Evolutionary conservation across 2,113 vertebrate genomes (phyloP).

Genomic region (Oreochromis aureus): DNA sequence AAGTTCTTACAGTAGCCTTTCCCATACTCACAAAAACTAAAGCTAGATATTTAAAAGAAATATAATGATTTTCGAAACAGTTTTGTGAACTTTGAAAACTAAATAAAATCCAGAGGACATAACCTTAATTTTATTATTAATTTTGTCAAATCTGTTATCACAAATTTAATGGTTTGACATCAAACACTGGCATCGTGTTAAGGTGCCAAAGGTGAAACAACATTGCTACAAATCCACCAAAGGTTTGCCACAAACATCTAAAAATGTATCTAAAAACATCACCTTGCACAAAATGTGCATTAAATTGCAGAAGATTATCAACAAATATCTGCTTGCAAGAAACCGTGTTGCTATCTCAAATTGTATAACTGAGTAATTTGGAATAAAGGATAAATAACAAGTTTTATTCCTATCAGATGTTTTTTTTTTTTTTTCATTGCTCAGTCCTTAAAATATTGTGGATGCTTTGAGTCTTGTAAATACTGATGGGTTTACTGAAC

Average conservation of each 20-base stretch:
- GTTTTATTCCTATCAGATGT: background rate
- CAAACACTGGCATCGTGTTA: background rate
- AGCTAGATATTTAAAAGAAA: background rate
- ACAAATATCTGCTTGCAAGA: background rate
- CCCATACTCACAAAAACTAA: background rate
- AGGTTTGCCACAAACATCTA: background rate
- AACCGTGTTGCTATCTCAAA: background rate
- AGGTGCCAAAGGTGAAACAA: background rate
- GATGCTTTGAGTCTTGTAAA: background rate
- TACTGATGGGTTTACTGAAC: background rate
- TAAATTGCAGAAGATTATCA: background rate
- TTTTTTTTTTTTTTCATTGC: background rate
- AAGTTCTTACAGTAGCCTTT: background rate
- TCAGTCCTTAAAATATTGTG: background rate
- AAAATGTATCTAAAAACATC: background rate
- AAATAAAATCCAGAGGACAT: no score
- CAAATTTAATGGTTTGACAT: background rate
- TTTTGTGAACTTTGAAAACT: no score
- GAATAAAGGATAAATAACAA: background rate
- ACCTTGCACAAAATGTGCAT: background rate
- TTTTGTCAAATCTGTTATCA: background rate
- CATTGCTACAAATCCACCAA: background rate
- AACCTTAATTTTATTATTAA: background rate
- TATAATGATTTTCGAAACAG: no score
- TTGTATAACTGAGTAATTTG: background rate